phyloP scores from a whole-genome alignment of 2,888 invertebrate genomes.

The Rambutsinella grinnellia region DNA sequence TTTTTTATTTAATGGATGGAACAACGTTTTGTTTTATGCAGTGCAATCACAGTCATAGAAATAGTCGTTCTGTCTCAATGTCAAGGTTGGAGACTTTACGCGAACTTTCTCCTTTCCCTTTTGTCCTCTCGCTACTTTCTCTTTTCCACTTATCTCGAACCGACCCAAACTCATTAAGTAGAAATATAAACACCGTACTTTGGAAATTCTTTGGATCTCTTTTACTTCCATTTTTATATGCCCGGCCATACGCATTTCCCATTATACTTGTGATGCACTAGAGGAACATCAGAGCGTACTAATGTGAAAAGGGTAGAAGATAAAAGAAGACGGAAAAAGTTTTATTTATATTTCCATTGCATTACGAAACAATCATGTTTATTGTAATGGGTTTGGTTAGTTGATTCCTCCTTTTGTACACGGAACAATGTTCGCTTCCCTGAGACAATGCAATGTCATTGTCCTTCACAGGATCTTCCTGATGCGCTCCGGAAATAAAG shows the following conservation, averaged over 20 bases:
- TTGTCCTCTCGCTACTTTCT: constrained; percentile 16
- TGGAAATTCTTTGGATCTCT: too few relatives aligned
- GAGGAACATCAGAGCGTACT: constrained; percentile 18
- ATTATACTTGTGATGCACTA: constrained; percentile 38
- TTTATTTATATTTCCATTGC: constrained; percentile 17
- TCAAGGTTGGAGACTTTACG: constrained; percentile 29
- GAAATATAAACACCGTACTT: too few relatives aligned
- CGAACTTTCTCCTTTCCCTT: neutral
- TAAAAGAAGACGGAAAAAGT: constrained; percentile 17
- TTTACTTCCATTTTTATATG: too few relatives aligned
- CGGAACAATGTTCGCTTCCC: neutral
- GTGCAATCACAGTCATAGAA: constrained; percentile 18
- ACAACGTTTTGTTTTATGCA: too few relatives aligned
- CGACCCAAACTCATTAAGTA: constrained; percentile 21
- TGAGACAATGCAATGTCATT: neutral
- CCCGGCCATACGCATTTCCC: too few relatives aligned
- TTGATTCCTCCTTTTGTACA: neutral
- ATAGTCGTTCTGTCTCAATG: constrained; percentile 31
- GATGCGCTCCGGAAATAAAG: neutral
- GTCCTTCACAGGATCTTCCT: neutral
- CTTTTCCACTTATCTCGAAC: neutral
- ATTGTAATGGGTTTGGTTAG: constrained; percentile 3
- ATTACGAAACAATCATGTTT: constrained; percentile 43
- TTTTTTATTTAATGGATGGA: constrained; percentile 8
- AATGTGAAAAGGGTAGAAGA: constrained; percentile 15